A percentile compares a stretch with the other conserved stretches of the same genome.
phyloP scores from a whole-genome alignment of 2,113 vertebrate genomes.

The Machaerirhynchus nigripectus region DNA sequence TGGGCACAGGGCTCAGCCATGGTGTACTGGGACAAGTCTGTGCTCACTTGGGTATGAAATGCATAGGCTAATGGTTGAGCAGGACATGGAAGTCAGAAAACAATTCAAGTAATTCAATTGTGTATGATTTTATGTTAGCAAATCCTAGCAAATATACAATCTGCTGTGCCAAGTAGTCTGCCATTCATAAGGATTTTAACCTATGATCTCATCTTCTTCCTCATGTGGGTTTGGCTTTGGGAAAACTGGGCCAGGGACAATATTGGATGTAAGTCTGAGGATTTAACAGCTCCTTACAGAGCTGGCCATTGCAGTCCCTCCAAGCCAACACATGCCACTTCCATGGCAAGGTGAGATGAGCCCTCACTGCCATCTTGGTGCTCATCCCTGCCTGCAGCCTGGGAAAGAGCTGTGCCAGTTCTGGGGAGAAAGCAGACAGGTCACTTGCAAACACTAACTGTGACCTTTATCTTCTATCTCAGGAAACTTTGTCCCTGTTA shows the following conservation, averaged over 20 bases:
- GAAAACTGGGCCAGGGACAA: background rate
- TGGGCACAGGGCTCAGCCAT: background rate
- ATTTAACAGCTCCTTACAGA: background rate
- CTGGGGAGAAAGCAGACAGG: background rate
- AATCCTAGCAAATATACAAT: background rate
- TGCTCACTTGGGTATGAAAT: fast-evolving
- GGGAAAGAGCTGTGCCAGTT: background rate
- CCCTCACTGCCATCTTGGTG: background rate
- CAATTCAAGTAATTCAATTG: background rate
- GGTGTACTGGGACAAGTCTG: background rate
- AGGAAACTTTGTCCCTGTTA: background rate
- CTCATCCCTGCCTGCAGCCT: background rate
- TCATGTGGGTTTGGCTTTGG: background rate
- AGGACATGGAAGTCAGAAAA: background rate
- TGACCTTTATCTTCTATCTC: background rate
- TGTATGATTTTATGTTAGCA: background rate
- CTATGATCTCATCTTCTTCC: background rate
- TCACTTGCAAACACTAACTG: background rate
- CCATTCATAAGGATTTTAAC: background rate
- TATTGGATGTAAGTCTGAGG: background rate
- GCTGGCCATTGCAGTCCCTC: background rate
- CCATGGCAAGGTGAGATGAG: background rate
- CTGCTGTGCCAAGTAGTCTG: background rate
- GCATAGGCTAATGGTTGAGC: background rate
- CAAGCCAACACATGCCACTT: background rate